Evolutionary conservation across 2,797 vertebrate genomes (phyloP), one percentile per base, ranked within the genome.

Genomic region (Iguana delicatissima): DNA sequence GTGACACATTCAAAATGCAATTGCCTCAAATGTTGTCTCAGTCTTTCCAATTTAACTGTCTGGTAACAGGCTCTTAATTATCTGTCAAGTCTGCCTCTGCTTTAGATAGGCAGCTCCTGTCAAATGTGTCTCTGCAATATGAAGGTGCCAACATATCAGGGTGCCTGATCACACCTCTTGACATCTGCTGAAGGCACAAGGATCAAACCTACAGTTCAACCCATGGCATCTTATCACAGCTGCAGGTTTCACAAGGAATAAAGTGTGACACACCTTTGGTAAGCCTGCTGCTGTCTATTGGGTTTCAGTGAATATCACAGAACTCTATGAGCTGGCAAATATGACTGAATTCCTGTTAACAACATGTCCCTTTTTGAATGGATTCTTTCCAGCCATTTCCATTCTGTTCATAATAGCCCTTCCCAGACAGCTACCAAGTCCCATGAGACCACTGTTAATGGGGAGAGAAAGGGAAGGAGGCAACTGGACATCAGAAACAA

Each of bases 101-200:
- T 6, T 77, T 84, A 59, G 80, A 35, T 59, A 91, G 57, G 80
- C 73, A 69, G n/a, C 72, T 77, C 52, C 89, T 87, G 89, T 87
- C 89, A 91, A 87, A 77, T 91, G 18, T 83, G 35, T 91, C 80
- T 67, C n/a, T 1, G 59, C 89, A 83, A 79, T 91, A 87, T 91
- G 85, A 84, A 20, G 80, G 62, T 91, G 85, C 81, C 89, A 91
- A 84, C 72, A 67, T 91, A 73, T 91, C 89, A 87, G 46, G 50
- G 22, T 83, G 85, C 73, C 72, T 84, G 89, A 90, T 90, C 69
- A 87, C 85, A 90, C 57, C 42, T 82, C 85, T 74, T 86, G 85
- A 91, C 89, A 87, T 80, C 55, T 57, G 46, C 85, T 91, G 72
- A 84, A 87, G 81, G 80, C 80, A 87, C 46, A 77, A 84, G 55